phyloP scores from a whole-genome alignment of 2,113 vertebrate species.

The Hirundichthys speculiger region DNA sequence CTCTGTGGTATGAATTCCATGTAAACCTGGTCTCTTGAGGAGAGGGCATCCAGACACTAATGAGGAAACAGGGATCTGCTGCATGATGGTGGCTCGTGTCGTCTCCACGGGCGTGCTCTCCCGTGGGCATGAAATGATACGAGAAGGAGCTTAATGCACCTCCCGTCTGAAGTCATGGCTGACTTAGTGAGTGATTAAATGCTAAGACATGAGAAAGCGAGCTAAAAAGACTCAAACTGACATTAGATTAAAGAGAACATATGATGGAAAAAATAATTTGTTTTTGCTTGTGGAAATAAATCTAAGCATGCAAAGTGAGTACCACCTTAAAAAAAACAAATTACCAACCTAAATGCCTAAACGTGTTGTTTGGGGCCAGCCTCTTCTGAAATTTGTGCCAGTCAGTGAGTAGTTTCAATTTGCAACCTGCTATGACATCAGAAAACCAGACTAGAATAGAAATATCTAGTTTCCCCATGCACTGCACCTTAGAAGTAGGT shows the following conservation, averaged over 20 bases:
- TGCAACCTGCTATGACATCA: no score
- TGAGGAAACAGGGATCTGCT: constrained; percentile 53
- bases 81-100: constrained; percentile 24
- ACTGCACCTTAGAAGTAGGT: no score
- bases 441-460: no score
- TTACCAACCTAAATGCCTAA: no score
- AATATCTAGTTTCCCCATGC: no score
- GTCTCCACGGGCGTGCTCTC: constrained; percentile 15
- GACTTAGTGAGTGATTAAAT: constrained; percentile 24
- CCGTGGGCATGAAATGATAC: constrained; percentile 34
- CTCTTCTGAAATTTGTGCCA: no score
- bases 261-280: no score
- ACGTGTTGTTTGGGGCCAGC: no score
- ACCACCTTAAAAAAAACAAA: no score
- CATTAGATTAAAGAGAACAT: not conserved
- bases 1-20: constrained; percentile 36
- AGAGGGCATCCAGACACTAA: constrained; percentile 40
- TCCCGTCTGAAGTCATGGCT: constrained; percentile 20
- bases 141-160: constrained; percentile 24
- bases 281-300: no score
- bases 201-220: not conserved
- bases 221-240: not conserved
- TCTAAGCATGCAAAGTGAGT: no score
- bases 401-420: no score
- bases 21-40: constrained; percentile 20